These are phyloP conservation scores for Drosophila simulans DNA, from an alignment of 1,140 invertebrate genomes.

Conservation along the genomic window DNA sequence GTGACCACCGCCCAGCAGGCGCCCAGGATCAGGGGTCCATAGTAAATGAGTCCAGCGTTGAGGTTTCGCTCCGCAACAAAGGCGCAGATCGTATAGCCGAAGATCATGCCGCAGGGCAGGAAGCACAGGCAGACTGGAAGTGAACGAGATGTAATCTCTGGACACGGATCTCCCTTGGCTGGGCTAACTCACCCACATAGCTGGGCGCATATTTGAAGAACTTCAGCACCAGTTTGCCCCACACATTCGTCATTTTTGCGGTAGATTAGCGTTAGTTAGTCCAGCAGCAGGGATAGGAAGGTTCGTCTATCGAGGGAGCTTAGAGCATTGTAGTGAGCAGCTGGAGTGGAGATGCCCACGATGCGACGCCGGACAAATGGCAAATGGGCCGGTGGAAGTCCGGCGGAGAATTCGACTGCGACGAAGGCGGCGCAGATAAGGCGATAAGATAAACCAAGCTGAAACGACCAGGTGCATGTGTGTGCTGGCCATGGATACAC, in stretches of 20 bases:
- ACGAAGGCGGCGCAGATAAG: conserved; percentile 20
- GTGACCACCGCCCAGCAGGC: conserved; percentile 51
- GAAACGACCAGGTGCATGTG: conserved; percentile 22
- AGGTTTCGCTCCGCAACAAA: conserved; percentile 68
- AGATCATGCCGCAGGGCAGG: conserved; percentile 72
- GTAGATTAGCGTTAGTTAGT: neutral
- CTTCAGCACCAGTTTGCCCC: conserved; percentile 63
- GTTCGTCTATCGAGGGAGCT: neutral
- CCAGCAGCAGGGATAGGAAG: neutral
- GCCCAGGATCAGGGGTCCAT: conserved; percentile 77
- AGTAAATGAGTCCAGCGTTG: conserved; percentile 42
- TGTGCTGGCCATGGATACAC: conserved; percentile 26
- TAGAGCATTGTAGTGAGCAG: conserved; percentile 39
- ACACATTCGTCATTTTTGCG: conserved; percentile 62
- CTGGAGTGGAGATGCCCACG: conserved; percentile 21
- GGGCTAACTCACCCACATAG: conserved; percentile 68
- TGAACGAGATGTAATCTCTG: neutral
- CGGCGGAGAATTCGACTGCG: conserved; percentile 21
- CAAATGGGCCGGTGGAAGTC: conserved; percentile 17
- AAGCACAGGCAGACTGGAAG: conserved; percentile 72
- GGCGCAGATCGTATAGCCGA: conserved; percentile 77
- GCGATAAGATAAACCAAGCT: conserved; percentile 52
- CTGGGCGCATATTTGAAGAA: conserved; percentile 79
- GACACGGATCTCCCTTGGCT: neutral
- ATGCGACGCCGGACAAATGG: conserved; percentile 5